phyloP scores from a whole-genome alignment of 2,888 invertebrate genomes.

The Drosophila recens region DNA sequence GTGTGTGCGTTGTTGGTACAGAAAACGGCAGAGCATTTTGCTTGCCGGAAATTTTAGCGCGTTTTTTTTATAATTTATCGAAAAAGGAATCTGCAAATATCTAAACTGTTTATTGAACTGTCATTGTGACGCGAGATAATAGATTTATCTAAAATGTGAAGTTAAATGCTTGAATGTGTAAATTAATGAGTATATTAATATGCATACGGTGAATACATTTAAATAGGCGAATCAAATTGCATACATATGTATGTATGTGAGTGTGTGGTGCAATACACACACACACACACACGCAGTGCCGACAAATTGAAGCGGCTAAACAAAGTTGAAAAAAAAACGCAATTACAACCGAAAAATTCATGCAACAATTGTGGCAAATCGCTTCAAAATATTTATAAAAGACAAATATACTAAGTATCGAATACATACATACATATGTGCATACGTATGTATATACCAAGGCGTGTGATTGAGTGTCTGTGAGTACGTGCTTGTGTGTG shows the following conservation, averaged over 20 bases:
- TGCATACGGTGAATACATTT: slow-evolving; percentile 30
- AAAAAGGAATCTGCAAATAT: slow-evolving; percentile 22
- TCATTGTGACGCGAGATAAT: slow-evolving; percentile 12
- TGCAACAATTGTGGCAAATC: slow-evolving; percentile 44
- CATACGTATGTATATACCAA: slow-evolving; percentile 15
- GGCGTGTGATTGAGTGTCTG: slow-evolving; percentile 28
- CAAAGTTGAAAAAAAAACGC: background rate
- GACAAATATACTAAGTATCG: slow-evolving; percentile 11
- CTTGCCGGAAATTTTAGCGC: slow-evolving; percentile 74
- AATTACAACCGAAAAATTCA: slow-evolving; percentile 17
- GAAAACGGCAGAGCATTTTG: slow-evolving; percentile 64
- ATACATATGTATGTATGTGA: slow-evolving; percentile 5
- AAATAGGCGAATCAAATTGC: slow-evolving; percentile 9
- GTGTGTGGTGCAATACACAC: slow-evolving; percentile 9
- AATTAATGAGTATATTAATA: slow-evolving; percentile 16
- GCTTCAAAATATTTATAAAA: slow-evolving; percentile 48
- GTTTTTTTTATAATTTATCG: slow-evolving; percentile 49
- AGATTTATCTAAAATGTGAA: slow-evolving; percentile 26
- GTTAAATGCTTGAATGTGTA: slow-evolving; percentile 19
- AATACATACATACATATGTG: slow-evolving; percentile 10
- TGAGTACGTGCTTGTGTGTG: slow-evolving; percentile 31
- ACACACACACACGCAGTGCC: slow-evolving; percentile 23
- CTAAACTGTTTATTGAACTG: slow-evolving; percentile 6
- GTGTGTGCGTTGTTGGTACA: slow-evolving; percentile 71
- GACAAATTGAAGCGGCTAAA: slow-evolving; percentile 39